These are phyloP conservation scores for Cephus pulcher DNA, from an alignment of 2,888 invertebrate genomes.

Conservation along the genomic window DNA sequence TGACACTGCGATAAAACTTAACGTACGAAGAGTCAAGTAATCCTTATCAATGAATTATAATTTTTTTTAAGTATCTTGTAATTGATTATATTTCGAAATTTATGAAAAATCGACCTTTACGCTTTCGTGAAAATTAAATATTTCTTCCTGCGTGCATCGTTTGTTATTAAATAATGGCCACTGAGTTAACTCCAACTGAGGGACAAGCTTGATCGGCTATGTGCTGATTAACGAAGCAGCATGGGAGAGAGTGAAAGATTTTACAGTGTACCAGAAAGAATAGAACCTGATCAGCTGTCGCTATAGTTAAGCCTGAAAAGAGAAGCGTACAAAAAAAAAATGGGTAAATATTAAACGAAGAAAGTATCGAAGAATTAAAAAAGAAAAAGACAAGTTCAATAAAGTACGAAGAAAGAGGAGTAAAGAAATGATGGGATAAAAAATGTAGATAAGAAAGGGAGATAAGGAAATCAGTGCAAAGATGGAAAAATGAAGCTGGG, in stretches of 20 bases:
- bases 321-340: no score
- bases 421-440: neutral
- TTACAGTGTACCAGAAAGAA: neutral
- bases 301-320: neutral
- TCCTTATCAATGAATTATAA: no score
- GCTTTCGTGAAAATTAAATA: no score
- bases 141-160: no score
- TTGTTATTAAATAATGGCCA: no score
- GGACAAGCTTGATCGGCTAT: slow-evolving; percentile 6
- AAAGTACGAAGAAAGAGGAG: neutral
- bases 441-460: neutral
- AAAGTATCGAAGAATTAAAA: no score
- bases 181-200: neutral
- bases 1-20: no score
- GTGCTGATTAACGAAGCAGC: neutral
- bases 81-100: no score
- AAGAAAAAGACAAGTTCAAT: neutral
- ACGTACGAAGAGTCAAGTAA: no score
- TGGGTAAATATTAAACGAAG: no score
- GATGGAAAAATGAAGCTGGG: neutral
- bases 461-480: neutral
- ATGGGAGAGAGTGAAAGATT: neutral
- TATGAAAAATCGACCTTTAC: no score
- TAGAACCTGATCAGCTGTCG: slow-evolving; percentile 7
- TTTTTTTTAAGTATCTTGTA: no score